phyloP scores from a whole-genome alignment of 2,797 vertebrate species.

The Rhabdomys pumilio region DNA sequence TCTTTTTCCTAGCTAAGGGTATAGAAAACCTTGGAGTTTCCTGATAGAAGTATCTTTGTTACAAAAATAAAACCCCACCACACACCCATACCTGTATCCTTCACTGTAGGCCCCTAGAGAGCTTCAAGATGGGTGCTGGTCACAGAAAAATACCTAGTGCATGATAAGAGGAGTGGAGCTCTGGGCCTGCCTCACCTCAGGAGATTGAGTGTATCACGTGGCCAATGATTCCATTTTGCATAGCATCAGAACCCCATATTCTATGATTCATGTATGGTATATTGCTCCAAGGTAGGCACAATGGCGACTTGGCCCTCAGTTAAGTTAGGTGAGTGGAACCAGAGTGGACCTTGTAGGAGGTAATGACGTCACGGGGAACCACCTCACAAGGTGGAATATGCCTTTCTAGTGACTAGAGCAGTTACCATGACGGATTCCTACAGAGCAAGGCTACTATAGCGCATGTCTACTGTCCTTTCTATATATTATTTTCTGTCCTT shows the following conservation, averaged over 20 bases:
- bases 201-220: not conserved
- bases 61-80: not conserved
- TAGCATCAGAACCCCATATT: not conserved
- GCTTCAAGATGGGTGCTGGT: not conserved
- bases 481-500: not conserved
- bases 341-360: not conserved
- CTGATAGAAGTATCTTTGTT: not conserved
- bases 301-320: not conserved
- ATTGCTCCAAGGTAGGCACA: not conserved
- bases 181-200: not conserved
- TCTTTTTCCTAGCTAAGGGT: not conserved
- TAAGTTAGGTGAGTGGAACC: not conserved
- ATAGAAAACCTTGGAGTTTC: not conserved
- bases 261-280: not conserved
- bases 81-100: no score
- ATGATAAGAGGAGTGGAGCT: not conserved
- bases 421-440: not conserved
- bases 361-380: not conserved
- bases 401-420: not conserved
- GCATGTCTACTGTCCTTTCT: not conserved
- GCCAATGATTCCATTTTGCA: not conserved
- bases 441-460: not conserved
- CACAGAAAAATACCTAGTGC: not conserved
- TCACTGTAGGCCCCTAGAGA: not conserved
- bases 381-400: not conserved